phyloP scores from a whole-genome alignment of 2,113 vertebrate species.

The Microcebus lehilahytsara region DNA sequence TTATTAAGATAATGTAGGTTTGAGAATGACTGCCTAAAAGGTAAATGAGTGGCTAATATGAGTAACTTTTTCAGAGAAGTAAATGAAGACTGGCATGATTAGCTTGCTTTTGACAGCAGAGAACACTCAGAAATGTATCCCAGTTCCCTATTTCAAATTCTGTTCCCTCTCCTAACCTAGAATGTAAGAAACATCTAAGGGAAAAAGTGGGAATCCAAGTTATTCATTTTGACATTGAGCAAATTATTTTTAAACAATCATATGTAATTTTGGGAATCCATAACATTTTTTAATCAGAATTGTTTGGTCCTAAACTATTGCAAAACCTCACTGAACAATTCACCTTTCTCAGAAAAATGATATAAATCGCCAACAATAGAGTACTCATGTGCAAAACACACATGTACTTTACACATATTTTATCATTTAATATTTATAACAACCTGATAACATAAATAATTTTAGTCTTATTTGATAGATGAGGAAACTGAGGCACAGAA shows the following conservation, averaged over 20 bases:
- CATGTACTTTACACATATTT: background rate
- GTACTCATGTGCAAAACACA: background rate
- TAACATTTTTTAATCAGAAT: background rate
- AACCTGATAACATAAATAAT: background rate
- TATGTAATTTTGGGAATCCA: background rate
- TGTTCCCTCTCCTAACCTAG: background rate
- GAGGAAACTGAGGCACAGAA: background rate
- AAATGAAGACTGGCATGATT: background rate
- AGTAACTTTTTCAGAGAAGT: background rate
- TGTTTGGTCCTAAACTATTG: background rate
- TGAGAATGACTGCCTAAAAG: background rate
- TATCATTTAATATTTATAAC: background rate
- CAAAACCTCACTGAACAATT: background rate
- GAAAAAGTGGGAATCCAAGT: background rate
- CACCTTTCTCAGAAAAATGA: background rate
- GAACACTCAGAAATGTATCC: background rate
- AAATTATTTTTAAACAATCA: background rate
- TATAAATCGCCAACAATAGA: background rate
- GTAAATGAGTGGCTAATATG: background rate
- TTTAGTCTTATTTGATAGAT: background rate
- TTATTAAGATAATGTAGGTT: background rate
- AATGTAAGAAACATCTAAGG: background rate
- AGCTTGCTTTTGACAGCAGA: background rate
- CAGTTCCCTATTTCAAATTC: background rate
- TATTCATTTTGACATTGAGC: conserved; percentile 4